These are phyloP conservation scores for Neolamprologus multifasciatus DNA, from an alignment of 2,797 vertebrate species.

Conservation along the genomic window DNA sequence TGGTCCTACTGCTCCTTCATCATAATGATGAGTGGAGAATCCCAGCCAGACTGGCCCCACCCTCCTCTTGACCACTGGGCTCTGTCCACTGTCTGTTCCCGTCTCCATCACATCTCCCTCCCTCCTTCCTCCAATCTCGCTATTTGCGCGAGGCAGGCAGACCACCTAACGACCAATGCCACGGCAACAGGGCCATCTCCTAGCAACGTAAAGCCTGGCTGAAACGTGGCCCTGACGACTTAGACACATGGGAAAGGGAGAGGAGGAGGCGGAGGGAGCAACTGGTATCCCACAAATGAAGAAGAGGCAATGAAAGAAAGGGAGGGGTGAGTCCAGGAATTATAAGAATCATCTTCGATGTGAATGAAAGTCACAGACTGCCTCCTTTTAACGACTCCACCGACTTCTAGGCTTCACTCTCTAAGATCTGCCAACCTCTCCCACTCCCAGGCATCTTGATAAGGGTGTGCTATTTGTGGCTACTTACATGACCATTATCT, in stretches of 20 bases:
- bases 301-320: neutral
- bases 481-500: constrained; percentile 5
- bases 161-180: constrained; percentile 76
- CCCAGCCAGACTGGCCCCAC: constrained; percentile 12
- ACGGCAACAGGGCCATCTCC: constrained; percentile 80
- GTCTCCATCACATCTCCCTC: constrained; percentile 18
- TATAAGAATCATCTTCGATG: constrained; percentile 25
- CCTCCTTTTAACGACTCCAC: neutral
- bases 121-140: constrained; percentile 16
- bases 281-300: constrained; percentile 44
- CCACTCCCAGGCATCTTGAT: neutral
- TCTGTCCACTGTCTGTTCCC: constrained; percentile 42
- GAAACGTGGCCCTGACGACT: constrained; percentile 69
- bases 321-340: constrained; percentile 22
- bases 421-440: neutral
- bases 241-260: constrained; percentile 34
- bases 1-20: neutral
- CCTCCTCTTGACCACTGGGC: constrained; percentile 35
- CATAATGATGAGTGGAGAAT: constrained; percentile 16
- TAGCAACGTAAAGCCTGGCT: constrained; percentile 77
- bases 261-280: constrained; percentile 12
- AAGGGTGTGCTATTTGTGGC: constrained; percentile 19
- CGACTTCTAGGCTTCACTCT: constrained; percentile 14
- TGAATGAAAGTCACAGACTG: constrained; percentile 50
- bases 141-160: constrained; percentile 48